Percentiles rank a stretch among this genome's conserved stretches.
Conservation (phyloP, 2,113 vertebrate genomes). For the Odocoileus virginianus region DNA sequence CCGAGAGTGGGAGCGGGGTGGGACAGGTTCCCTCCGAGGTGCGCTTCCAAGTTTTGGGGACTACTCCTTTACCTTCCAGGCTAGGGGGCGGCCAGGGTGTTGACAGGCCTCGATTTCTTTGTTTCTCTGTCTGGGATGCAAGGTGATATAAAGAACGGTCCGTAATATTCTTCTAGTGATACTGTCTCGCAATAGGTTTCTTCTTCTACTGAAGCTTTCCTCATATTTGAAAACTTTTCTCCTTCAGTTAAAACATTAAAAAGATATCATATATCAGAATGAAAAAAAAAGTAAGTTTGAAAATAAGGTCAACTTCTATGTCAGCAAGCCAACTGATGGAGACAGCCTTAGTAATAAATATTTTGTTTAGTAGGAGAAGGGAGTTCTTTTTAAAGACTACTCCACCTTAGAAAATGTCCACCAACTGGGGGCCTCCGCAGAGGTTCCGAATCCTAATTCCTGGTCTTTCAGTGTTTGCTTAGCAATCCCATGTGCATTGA, state of each 20-base stretch:
- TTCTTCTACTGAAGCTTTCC: background rate
- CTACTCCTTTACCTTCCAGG: background rate
- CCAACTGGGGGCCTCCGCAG: background rate
- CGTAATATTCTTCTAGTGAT: background rate
- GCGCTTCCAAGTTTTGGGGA: background rate
- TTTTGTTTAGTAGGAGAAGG: background rate
- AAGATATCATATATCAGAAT: background rate
- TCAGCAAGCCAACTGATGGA: background rate
- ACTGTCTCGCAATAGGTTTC: background rate
- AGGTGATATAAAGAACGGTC: background rate
- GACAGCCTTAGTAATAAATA: background rate
- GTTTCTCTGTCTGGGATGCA: background rate
- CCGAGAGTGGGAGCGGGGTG: background rate
- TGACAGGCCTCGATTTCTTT: background rate
- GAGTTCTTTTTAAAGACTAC: background rate
- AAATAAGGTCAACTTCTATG: background rate
- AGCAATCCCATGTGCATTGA: background rate
- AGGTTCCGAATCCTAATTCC: background rate
- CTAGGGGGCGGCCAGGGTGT: background rate
- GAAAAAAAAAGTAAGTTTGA: background rate
- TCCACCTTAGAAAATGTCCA: background rate
- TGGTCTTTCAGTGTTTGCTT: background rate
- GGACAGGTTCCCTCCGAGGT: background rate
- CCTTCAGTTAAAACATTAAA: background rate
- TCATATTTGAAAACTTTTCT: background rate